Evolutionary conservation across 2,888 invertebrate species (phyloP).

Genomic region (Epistrophe eligans): DNA sequence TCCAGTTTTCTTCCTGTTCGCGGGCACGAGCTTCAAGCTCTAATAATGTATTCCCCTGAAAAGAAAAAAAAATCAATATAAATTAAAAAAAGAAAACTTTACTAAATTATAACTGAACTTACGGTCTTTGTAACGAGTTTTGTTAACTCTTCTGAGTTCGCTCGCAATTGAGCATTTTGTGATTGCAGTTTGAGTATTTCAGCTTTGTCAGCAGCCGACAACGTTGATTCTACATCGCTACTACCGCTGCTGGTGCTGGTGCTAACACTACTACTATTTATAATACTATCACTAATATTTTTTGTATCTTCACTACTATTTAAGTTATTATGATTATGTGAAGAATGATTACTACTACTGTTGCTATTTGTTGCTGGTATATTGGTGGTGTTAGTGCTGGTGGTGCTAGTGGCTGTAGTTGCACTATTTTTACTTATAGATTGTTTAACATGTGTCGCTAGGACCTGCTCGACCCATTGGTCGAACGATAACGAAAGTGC

Average conservation of each 20-base stretch:
- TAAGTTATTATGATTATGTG: conserved; percentile 78
- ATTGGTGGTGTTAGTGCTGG: conserved; percentile 78
- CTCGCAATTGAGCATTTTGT: conserved; percentile 88
- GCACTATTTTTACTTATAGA: conserved; percentile 76
- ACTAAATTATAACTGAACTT: conserved; percentile 79
- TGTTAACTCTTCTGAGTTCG: conserved; percentile 89
- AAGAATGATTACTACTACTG: conserved; percentile 78
- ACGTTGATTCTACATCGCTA: conserved; percentile 74
- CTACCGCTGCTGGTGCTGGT: conserved; percentile 77
- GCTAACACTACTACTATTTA: conserved; percentile 80
- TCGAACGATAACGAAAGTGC: conserved; percentile 82
- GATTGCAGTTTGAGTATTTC: conserved; percentile 84
- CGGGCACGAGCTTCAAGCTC: conserved; percentile 82
- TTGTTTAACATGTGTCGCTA: conserved; percentile 81
- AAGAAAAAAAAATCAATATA: conserved; percentile 7
- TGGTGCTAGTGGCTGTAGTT: conserved; percentile 74
- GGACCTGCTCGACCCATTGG: conserved; percentile 83
- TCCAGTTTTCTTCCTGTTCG: conserved; percentile 83
- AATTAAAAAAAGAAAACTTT: background rate
- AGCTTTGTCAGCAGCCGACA: conserved; percentile 74
- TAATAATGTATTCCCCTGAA: conserved; percentile 82
- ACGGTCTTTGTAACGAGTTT: conserved; percentile 91
- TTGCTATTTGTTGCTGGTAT: conserved; percentile 79
- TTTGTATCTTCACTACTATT: conserved; percentile 77
- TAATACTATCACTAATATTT: conserved; percentile 80